Conservation (phyloP, 1,140 invertebrate species). For the Ostrea denselamellosa region DNA sequence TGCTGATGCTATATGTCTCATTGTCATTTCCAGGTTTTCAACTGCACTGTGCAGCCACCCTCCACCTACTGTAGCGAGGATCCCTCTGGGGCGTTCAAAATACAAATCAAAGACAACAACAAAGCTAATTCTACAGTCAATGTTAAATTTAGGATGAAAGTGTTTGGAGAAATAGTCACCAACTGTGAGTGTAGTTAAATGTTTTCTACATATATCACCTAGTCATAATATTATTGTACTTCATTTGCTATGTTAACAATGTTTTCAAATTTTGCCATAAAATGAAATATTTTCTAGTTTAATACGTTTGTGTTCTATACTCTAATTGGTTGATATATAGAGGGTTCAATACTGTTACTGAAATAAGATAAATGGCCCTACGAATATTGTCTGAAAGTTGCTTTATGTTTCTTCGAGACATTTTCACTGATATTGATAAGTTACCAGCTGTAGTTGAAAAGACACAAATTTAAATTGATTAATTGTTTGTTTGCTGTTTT, state of each 20-base stretch:
- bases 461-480: too few relatives aligned
- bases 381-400: too few relatives aligned
- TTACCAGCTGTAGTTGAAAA: too few relatives aligned
- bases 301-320: background rate
- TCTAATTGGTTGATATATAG: background rate
- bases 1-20: too few relatives aligned
- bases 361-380: too few relatives aligned
- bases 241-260: background rate
- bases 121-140: background rate
- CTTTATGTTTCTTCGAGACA: too few relatives aligned
- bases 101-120: background rate
- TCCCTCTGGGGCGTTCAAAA: background rate
- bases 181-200: background rate
- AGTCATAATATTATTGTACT: background rate
- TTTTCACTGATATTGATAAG: too few relatives aligned
- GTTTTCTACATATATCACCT: background rate
- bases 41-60: background rate
- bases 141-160: background rate
- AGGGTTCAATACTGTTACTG: background rate
- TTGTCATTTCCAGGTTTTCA: background rate
- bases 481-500: too few relatives aligned
- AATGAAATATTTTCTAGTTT: background rate
- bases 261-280: background rate
- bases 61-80: background rate
- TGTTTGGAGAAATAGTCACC: background rate